These are phyloP conservation scores for Alloplasta piceator DNA, from an alignment of 2,888 invertebrate species.

Conservation along the genomic window DNA sequence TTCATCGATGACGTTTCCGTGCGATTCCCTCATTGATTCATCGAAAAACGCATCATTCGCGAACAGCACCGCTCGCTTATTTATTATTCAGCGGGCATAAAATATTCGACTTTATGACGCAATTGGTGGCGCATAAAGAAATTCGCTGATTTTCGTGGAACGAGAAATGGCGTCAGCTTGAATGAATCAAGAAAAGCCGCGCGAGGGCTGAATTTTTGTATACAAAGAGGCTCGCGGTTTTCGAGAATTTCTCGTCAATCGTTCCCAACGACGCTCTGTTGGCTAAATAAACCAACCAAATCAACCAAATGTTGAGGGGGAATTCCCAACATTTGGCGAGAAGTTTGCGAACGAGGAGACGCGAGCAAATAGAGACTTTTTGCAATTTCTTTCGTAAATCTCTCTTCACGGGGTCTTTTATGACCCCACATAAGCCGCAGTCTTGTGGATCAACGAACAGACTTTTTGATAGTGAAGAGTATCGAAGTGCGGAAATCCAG, in stretches of 20 bases:
- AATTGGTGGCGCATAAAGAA: conserved; percentile 24
- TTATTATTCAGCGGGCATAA: conserved; percentile 51
- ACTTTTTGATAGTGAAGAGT: conserved; percentile 55
- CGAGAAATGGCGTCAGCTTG: conserved; percentile 5
- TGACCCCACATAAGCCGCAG: conserved; percentile 18
- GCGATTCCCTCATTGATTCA: no score
- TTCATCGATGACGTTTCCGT: not conserved
- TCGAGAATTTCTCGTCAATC: conserved; percentile 20
- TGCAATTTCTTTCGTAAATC: conserved; percentile 5
- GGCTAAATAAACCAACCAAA: conserved; percentile 48
- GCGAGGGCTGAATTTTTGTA: not conserved
- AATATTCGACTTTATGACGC: conserved; percentile 52
- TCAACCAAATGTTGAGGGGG: conserved; percentile 7
- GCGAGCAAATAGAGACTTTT: not conserved
- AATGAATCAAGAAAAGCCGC: not conserved
- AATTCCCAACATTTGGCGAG: conserved; percentile 54
- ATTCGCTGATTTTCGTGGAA: conserved; percentile 27
- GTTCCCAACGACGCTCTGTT: conserved; percentile 11
- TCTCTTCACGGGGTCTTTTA: conserved; percentile 11
- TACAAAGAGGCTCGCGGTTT: conserved; percentile 6
- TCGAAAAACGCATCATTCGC: no score
- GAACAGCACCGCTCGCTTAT: conserved; percentile 26
- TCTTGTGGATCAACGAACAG: conserved; percentile 24
- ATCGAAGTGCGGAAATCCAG: conserved; percentile 62
- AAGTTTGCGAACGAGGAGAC: conserved; percentile 31